Evolutionary conservation across 2,888 invertebrate species (phyloP).

Genomic region (Acrocyrtus sp.): DNA sequence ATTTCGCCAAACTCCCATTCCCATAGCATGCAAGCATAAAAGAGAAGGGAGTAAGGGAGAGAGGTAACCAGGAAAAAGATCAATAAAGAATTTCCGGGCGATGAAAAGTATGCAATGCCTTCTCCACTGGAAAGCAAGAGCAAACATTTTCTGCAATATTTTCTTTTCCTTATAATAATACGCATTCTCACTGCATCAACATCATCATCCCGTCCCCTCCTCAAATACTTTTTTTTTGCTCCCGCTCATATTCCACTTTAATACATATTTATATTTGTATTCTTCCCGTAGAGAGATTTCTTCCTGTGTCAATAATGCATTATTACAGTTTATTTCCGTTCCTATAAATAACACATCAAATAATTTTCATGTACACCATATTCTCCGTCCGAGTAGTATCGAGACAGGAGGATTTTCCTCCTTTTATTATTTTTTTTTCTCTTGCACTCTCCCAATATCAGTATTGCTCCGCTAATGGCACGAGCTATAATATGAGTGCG

Average conservation of each 20-base stretch:
- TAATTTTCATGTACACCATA: too few species aligned
- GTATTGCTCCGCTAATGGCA: too few species aligned
- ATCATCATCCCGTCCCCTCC: too few species aligned
- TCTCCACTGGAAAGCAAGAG: not conserved
- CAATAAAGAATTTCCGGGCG: constrained; percentile 49
- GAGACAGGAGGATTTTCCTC: not conserved
- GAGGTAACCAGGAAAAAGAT: constrained; percentile 17
- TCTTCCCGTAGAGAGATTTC: constrained; percentile 11
- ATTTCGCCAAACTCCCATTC: not conserved
- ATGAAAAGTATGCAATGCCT: constrained; percentile 25
- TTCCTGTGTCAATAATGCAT: constrained; percentile 45
- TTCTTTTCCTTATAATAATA: too few species aligned
- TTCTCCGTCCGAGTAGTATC: too few species aligned
- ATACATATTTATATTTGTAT: too few species aligned
- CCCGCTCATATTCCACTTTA: too few species aligned
- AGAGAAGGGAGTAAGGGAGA: not conserved
- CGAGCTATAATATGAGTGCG: not conserved
- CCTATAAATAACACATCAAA: too few species aligned
- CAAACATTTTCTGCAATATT: too few species aligned
- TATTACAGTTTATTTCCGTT: constrained; percentile 18
- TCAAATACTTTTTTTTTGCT: too few species aligned
- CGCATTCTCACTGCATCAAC: too few species aligned
- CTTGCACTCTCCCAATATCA: too few species aligned
- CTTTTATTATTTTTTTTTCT: not conserved
- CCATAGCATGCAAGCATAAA: not conserved